phyloP scores from a whole-genome alignment of 2,113 vertebrate genomes.

The Promerops cafer region DNA sequence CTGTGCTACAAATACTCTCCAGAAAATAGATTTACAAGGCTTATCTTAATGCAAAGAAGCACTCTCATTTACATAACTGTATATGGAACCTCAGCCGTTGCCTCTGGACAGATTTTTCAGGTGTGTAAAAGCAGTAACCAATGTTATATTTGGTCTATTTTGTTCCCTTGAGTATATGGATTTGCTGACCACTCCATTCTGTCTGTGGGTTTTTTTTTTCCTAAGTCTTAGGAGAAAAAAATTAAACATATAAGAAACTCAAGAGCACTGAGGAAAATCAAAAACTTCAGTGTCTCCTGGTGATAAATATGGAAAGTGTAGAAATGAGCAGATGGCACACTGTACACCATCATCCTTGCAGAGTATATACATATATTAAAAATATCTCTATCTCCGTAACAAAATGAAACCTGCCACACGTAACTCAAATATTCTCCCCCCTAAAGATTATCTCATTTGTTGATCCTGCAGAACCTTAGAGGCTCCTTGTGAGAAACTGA shows the following conservation, averaged over 20 bases:
- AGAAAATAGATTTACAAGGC: background rate
- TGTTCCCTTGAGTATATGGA: background rate
- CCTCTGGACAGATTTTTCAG: background rate
- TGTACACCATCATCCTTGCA: background rate
- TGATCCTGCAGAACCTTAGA: background rate
- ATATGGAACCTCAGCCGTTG: background rate
- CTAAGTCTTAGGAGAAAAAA: background rate
- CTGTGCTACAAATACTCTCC: background rate
- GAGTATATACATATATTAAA: background rate
- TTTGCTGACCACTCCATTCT: background rate
- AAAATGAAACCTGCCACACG: background rate
- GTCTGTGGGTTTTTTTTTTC: background rate
- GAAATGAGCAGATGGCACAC: background rate
- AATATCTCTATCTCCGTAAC: background rate
- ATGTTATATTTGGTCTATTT: background rate
- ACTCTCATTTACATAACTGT: background rate
- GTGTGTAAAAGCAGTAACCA: background rate
- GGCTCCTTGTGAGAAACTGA: background rate
- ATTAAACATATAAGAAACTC: background rate
- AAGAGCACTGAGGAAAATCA: background rate
- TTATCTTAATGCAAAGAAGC: background rate
- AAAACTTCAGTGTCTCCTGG: background rate
- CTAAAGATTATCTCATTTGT: background rate
- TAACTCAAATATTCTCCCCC: background rate
- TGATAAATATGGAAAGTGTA: background rate